A percentile compares a stretch with the other conserved stretches of the same genome.
phyloP scores from a whole-genome alignment of 2,888 invertebrate genomes.

The Agrilus mali region DNA sequence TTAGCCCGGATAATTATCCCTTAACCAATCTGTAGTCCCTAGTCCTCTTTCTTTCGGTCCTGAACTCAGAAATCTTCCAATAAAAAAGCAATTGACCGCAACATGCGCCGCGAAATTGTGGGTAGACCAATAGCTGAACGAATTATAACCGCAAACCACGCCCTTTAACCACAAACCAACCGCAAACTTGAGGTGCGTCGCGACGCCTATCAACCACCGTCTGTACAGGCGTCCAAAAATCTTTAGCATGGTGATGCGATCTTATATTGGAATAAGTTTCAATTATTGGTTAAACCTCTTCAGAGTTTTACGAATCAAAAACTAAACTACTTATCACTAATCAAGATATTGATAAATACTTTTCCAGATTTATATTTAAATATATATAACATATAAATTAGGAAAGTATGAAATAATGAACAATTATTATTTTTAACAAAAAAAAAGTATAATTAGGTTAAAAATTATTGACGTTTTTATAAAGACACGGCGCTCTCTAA shows the following conservation, averaged over 20 bases:
- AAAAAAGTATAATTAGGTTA: too few relatives aligned
- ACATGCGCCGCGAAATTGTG: slow-evolving; percentile 40
- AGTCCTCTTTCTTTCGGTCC: slow-evolving; percentile 1
- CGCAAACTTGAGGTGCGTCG: slow-evolving; percentile 35
- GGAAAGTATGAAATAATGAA: background rate
- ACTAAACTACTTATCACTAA: too few relatives aligned
- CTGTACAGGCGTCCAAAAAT: slow-evolving; percentile 11
- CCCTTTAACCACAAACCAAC: slow-evolving; percentile 49
- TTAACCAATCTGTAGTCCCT: background rate
- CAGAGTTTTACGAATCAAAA: too few relatives aligned
- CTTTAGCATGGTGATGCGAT: slow-evolving; percentile 8
- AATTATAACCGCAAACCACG: slow-evolving; percentile 51
- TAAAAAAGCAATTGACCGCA: slow-evolving; percentile 36
- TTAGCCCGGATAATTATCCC: background rate
- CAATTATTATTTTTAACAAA: too few relatives aligned
- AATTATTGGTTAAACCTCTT: too few relatives aligned
- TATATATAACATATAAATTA: too few relatives aligned
- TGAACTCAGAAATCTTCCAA: slow-evolving; percentile 23
- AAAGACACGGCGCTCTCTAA: too few relatives aligned
- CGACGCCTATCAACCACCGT: slow-evolving; percentile 29
- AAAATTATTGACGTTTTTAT: too few relatives aligned
- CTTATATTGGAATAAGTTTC: too few relatives aligned
- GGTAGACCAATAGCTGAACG: slow-evolving; percentile 43
- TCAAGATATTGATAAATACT: too few relatives aligned
- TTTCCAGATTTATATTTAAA: too few relatives aligned